Evolutionary conservation across 2,113 vertebrate species (phyloP).

Genomic region (Gymnocephalus cernua): DNA sequence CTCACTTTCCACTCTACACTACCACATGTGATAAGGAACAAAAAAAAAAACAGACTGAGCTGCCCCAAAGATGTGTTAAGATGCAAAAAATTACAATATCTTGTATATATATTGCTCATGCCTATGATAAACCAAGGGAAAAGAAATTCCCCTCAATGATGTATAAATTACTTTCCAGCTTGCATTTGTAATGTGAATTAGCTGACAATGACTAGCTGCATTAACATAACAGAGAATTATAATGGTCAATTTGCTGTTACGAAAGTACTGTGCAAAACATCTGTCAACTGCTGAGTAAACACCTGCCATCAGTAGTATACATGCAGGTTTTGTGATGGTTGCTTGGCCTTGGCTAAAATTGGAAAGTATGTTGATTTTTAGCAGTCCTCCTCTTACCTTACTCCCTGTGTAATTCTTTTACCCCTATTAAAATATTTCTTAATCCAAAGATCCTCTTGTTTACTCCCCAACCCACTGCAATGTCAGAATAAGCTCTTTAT

Average conservation of each 20-base stretch:
- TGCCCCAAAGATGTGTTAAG: background rate
- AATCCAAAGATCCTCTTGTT: constrained; percentile 11
- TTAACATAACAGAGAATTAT: background rate
- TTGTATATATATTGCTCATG: background rate
- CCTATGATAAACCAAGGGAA: background rate
- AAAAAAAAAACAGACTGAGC: background rate
- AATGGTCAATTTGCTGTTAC: constrained; percentile 3
- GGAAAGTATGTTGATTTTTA: constrained; percentile 6
- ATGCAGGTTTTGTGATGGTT: constrained; percentile 21
- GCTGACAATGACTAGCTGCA: background rate
- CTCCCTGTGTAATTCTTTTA: constrained; percentile 8
- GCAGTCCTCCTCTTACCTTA: constrained; percentile 8
- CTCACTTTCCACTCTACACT: background rate
- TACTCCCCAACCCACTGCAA: background rate
- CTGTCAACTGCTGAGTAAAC: constrained; percentile 45
- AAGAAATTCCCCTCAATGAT: background rate
- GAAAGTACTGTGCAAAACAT: constrained; percentile 37
- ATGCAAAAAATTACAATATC: background rate
- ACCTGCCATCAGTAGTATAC: constrained; percentile 21
- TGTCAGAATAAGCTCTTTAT: constrained; percentile 9
- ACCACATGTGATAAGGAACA: background rate
- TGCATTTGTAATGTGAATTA: constrained; percentile 13
- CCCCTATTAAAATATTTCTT: constrained; percentile 18
- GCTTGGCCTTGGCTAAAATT: background rate
- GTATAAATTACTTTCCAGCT: background rate